Conservation (phyloP, 2,797 vertebrate genomes). For the Emydoidea blandingii region DNA sequence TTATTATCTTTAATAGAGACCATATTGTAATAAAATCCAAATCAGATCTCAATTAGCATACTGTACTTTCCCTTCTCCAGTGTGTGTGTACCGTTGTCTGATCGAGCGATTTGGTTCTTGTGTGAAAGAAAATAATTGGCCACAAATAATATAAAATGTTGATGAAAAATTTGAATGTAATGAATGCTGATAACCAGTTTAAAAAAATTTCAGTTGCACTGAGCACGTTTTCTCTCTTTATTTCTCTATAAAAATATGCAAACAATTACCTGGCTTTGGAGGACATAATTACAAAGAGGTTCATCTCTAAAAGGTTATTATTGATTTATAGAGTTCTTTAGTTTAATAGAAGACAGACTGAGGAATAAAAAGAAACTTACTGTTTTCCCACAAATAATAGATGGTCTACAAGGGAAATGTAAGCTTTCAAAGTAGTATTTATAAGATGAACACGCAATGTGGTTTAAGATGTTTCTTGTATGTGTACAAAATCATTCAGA, state of each 20-base stretch:
- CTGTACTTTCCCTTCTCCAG: constrained; percentile 9
- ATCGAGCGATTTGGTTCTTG: constrained; percentile 55
- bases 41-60: constrained; percentile 52
- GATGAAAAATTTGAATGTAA: constrained; percentile 63
- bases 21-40: constrained; percentile 73
- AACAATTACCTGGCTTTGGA: constrained; percentile 83
- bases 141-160: constrained; percentile 58
- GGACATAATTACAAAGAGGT: constrained; percentile 79
- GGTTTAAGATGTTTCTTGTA: constrained; percentile 43
- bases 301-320: constrained; percentile 83
- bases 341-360: constrained; percentile 82
- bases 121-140: constrained; percentile 73
- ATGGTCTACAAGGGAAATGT: constrained; percentile 72
- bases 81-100: neutral
- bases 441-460: constrained; percentile 20
- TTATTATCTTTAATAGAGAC: constrained; percentile 77
- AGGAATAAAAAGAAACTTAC: constrained; percentile 69
- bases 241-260: constrained; percentile 81
- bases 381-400: constrained; percentile 68
- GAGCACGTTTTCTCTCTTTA: constrained; percentile 70
- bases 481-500: constrained; percentile 12
- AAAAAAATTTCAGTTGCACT: neutral
- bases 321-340: constrained; percentile 81
- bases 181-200: constrained; percentile 58
- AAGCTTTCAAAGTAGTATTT: constrained; percentile 76